Evolutionary conservation across 2,888 invertebrate genomes (phyloP).

Genomic region (Trichogramma dendrolimi): DNA sequence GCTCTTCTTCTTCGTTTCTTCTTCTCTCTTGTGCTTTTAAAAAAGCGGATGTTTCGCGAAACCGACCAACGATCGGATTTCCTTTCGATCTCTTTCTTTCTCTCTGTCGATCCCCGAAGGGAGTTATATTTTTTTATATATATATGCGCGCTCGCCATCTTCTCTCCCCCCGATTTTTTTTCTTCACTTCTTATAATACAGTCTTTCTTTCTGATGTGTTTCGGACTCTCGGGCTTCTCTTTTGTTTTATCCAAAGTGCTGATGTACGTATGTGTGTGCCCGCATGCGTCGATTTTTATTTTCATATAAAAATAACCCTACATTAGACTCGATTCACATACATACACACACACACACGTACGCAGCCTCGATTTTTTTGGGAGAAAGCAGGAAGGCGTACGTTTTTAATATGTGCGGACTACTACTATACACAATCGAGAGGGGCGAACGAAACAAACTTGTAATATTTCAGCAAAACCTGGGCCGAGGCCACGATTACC

Average conservation of each 20-base stretch:
- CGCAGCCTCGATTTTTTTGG: too few species aligned
- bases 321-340: slow-evolving; percentile 34
- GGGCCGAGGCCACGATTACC: slow-evolving; percentile 37
- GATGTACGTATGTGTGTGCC: too few species aligned
- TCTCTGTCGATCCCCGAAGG: slow-evolving; percentile 13
- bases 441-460: too few species aligned
- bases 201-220: slow-evolving; percentile 3
- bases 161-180: slow-evolving; percentile 3
- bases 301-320: slow-evolving; percentile 30
- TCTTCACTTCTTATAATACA: not conserved
- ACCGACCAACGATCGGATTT: slow-evolving; percentile 27
- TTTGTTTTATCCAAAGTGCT: too few species aligned
- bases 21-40: slow-evolving; percentile 18
- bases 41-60: slow-evolving; percentile 24
- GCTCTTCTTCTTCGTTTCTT: too few species aligned
- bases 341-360: too few species aligned
- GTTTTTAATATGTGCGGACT: too few species aligned
- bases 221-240: not conserved
- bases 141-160: slow-evolving; percentile 21
- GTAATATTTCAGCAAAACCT: too few species aligned
- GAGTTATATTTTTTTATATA: not conserved
- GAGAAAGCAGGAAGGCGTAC: too few species aligned
- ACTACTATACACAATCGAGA: too few species aligned
- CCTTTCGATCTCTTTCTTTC: slow-evolving; percentile 22
- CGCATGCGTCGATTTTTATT: not conserved